phyloP scores from a whole-genome alignment of 1,140 invertebrate genomes.

The Drosophila sechellia region DNA sequence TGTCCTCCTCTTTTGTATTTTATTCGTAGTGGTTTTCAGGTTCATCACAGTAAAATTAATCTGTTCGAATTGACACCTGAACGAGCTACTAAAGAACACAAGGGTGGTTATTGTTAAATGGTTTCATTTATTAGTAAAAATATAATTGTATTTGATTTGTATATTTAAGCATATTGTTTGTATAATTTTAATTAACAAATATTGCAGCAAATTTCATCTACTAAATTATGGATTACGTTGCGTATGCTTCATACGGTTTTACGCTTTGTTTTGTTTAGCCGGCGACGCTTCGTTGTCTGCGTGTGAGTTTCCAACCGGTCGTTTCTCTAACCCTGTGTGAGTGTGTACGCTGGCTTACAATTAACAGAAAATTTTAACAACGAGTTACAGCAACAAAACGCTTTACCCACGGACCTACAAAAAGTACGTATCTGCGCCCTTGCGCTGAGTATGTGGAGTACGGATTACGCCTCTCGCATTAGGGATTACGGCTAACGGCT shows the following conservation, averaged over 20 bases:
- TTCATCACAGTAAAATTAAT: no score
- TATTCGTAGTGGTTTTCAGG: no score
- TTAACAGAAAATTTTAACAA: constrained; percentile 67
- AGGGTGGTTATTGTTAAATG: constrained; percentile 18
- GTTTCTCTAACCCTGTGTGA: constrained; percentile 8
- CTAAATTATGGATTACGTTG: constrained; percentile 72
- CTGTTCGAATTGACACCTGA: no score
- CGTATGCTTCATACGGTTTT: constrained; percentile 56
- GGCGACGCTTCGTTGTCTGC: constrained; percentile 58
- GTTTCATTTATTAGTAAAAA: constrained; percentile 73
- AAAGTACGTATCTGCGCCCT: constrained; percentile 55
- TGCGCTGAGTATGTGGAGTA: constrained; percentile 60
- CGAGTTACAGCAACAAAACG: constrained; percentile 45
- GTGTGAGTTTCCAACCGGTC: constrained; percentile 13
- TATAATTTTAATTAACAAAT: constrained; percentile 82
- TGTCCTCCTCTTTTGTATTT: no score
- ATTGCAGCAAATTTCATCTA: constrained; percentile 82
- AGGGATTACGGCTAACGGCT: constrained; percentile 6
- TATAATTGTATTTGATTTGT: constrained; percentile 72
- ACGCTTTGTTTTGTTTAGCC: constrained; percentile 48
- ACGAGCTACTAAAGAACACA: neutral
- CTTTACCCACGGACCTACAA: constrained; percentile 38
- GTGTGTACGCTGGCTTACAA: constrained; percentile 36
- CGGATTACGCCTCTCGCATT: constrained; percentile 5
- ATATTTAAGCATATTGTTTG: constrained; percentile 70